These are phyloP conservation scores for Lasius platythorax DNA, from an alignment of 2,888 invertebrate species.

Conservation along the genomic window DNA sequence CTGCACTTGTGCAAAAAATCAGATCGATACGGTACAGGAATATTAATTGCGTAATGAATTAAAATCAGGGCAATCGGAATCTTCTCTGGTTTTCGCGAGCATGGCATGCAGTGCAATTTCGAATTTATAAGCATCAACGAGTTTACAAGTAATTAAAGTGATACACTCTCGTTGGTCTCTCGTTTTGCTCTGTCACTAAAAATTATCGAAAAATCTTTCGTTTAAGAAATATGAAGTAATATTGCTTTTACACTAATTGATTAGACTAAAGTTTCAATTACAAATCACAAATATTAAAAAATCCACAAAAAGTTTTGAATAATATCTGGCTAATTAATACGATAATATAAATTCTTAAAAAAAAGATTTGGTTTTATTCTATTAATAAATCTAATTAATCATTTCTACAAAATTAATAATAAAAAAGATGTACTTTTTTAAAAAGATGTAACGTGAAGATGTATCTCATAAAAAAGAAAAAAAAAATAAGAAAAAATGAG, in stretches of 20 bases:
- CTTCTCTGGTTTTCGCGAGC: not conserved
- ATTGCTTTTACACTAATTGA: not conserved
- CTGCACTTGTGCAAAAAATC: constrained; percentile 9
- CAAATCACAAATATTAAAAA: not conserved
- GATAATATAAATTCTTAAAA: not conserved
- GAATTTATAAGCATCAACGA: not conserved
- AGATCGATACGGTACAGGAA: not conserved
- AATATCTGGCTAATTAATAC: not conserved
- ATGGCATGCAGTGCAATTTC: not conserved
- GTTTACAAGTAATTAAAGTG: constrained; percentile 27
- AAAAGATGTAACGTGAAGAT: not conserved
- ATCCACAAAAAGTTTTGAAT: not conserved
- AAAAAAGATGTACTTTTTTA: not conserved
- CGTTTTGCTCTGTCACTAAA: constrained; percentile 40
- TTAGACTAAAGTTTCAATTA: not conserved
- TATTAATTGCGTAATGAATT: constrained; percentile 38
- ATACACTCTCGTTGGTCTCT: constrained; percentile 25
- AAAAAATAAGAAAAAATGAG: not conserved
- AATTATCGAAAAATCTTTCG: constrained; percentile 5
- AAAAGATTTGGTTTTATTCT: not conserved
- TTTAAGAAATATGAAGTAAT: not conserved
- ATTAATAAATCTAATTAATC: not conserved
- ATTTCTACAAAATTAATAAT: not conserved
- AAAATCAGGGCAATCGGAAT: constrained; percentile 8
- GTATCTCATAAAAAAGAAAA: not conserved